Percentiles rank a stretch among this genome's conserved stretches.
Conservation (phyloP, 2,797 vertebrate genomes). For the Crotalus adamanteus region DNA sequence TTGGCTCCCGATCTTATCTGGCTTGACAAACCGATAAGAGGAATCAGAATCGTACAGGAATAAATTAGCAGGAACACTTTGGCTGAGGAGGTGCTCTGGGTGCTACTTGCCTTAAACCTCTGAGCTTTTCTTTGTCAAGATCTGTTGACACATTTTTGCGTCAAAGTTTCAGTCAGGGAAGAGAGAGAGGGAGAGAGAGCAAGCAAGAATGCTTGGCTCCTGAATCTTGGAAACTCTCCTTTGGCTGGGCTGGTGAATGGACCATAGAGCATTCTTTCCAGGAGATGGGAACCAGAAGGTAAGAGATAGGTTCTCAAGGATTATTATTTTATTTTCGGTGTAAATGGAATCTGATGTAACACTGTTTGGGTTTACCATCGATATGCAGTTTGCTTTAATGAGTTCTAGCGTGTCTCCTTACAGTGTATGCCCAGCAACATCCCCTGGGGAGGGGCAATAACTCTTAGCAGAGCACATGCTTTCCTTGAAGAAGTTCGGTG, state of each 20-base stretch:
- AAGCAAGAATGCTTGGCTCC: not conserved
- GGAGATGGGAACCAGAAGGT: not conserved
- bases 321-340: not conserved
- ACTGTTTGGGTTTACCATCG: conserved; percentile 25
- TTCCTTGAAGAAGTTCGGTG: not conserved
- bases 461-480: not conserved
- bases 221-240: not conserved
- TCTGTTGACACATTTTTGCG: conserved; percentile 17
- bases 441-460: not conserved
- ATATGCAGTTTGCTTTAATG: conserved; percentile 21
- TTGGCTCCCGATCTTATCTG: not conserved
- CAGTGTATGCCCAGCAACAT: not conserved
- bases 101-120: not conserved
- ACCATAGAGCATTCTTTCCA: not conserved
- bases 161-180: conserved; percentile 4
- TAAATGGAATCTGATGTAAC: not conserved
- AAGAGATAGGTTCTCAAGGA: conserved; percentile 41
- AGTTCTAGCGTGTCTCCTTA: not conserved
- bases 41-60: not conserved
- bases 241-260: conserved; percentile 27
- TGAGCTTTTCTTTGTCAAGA: conserved; percentile 8
- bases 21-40: not conserved
- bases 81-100: not conserved
- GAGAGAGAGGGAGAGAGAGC: not conserved
- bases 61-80: conserved; percentile 15